Conservation (phyloP, 2,113 vertebrate species). For the Sorex araneus region DNA sequence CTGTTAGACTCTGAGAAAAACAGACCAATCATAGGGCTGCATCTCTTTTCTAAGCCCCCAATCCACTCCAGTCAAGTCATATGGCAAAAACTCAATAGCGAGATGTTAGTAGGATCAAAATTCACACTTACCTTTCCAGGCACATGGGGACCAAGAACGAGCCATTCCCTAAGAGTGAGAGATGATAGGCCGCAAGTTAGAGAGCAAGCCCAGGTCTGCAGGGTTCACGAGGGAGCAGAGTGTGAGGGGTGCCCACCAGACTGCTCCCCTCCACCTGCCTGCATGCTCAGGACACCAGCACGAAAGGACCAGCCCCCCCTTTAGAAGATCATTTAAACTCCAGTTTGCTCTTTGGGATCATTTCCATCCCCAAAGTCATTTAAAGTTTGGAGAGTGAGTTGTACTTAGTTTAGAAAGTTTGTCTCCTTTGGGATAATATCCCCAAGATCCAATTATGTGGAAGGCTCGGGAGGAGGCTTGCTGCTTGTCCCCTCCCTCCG, state of each 20-base stretch:
- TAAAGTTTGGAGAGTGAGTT: conserved; percentile 71
- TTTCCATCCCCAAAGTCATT: conserved; percentile 77
- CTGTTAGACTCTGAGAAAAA: background rate
- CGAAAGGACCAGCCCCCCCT: conserved; percentile 46
- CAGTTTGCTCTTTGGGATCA: conserved; percentile 33
- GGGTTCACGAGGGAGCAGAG: background rate
- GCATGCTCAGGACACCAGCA: background rate
- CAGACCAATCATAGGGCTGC: background rate
- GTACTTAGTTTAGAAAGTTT: conserved; percentile 65
- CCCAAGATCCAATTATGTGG: conserved; percentile 78
- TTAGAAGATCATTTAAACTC: conserved; percentile 75
- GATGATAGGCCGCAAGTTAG: background rate
- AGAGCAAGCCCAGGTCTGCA: background rate
- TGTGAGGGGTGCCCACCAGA: background rate
- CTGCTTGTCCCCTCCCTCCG: background rate
- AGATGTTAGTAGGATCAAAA: background rate
- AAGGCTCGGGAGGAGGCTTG: conserved; percentile 46
- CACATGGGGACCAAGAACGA: conserved; percentile 1
- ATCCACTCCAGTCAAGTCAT: background rate
- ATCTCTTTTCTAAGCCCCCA: background rate
- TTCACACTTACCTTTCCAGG: conserved; percentile 59
- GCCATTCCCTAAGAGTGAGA: background rate
- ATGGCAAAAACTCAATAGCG: background rate
- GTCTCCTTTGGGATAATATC: conserved; percentile 76
- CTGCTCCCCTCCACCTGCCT: background rate